These are phyloP conservation scores for Agelas oroides DNA, from an alignment of 37 sponge, comb jelly and placozoan species.

Conservation along the genomic window DNA sequence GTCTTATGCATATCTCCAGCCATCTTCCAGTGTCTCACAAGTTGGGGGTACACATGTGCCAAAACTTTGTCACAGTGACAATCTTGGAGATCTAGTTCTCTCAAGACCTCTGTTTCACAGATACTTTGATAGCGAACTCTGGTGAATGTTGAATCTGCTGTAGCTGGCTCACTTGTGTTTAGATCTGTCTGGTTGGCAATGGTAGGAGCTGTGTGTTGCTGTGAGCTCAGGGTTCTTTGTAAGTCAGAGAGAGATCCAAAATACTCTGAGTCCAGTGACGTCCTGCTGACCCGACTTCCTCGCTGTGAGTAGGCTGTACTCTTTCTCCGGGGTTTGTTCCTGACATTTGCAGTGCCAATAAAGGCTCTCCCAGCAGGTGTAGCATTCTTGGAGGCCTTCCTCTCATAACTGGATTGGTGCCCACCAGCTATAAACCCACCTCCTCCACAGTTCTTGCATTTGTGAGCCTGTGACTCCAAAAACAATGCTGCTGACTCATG, in stretches of 20 bases:
- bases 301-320: neutral
- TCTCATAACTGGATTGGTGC: neutral
- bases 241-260: neutral
- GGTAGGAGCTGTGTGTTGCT: neutral
- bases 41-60: constrained; percentile 88
- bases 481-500: constrained; percentile 83
- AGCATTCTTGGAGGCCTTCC: neutral
- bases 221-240: too few relatives aligned
- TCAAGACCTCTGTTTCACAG: neutral
- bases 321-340: constrained; percentile 19
- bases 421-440: constrained; percentile 70
- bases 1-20: constrained; percentile 72
- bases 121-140: constrained; percentile 11
- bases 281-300: neutral
- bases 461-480: constrained; percentile 87
- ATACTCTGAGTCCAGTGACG: neutral
- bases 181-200: neutral
- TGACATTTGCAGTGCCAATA: constrained; percentile 25
- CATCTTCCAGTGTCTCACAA: constrained; percentile 86
- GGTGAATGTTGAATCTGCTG: neutral
- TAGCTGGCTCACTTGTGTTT: neutral
- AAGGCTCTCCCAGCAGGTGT: constrained; percentile 20
- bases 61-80: constrained; percentile 86
- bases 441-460: constrained; percentile 89
- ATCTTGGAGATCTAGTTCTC: constrained; percentile 44